These are phyloP conservation scores for Cephus pygmeus DNA, from an alignment of 2,888 invertebrate genomes.

Conservation along the genomic window DNA sequence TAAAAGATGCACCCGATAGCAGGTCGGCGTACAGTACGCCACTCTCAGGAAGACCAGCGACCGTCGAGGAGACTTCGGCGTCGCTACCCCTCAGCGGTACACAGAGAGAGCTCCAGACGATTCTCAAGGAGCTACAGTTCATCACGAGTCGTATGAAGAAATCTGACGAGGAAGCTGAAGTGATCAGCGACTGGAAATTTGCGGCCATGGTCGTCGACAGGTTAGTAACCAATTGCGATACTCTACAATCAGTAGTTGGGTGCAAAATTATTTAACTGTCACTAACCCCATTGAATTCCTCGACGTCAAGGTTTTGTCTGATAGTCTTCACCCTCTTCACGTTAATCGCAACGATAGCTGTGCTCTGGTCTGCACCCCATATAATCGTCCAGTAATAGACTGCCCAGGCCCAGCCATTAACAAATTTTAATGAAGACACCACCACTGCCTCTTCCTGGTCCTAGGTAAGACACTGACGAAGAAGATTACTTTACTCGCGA, in stretches of 20 bases:
- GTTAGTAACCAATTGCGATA: constrained; percentile 56
- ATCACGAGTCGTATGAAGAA: constrained; percentile 95
- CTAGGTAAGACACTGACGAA: constrained; percentile 30
- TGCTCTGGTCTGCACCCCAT: constrained; percentile 91
- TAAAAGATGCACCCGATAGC: constrained; percentile 18
- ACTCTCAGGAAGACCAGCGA: constrained; percentile 72
- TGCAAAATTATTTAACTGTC: background rate
- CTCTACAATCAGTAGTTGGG: background rate
- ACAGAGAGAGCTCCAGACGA: constrained; percentile 89
- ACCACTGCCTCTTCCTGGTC: constrained; percentile 37
- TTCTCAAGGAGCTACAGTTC: constrained; percentile 92
- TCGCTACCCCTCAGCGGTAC: constrained; percentile 73
- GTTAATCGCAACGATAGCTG: constrained; percentile 91
- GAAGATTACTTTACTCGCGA: background rate
- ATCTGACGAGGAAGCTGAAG: constrained; percentile 92
- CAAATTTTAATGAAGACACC: constrained; percentile 46
- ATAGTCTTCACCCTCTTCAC: constrained; percentile 96
- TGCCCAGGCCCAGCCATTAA: constrained; percentile 55
- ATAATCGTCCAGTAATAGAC: constrained; percentile 89
- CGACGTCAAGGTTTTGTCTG: constrained; percentile 83
- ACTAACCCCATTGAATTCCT: constrained; percentile 19
- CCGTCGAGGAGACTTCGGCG: constrained; percentile 75
- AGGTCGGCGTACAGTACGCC: constrained; percentile 60
- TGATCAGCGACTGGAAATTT: constrained; percentile 97
- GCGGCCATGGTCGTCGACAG: constrained; percentile 98